phyloP scores from a whole-genome alignment of 2,797 vertebrate genomes.

The Eulemur mongoz region DNA sequence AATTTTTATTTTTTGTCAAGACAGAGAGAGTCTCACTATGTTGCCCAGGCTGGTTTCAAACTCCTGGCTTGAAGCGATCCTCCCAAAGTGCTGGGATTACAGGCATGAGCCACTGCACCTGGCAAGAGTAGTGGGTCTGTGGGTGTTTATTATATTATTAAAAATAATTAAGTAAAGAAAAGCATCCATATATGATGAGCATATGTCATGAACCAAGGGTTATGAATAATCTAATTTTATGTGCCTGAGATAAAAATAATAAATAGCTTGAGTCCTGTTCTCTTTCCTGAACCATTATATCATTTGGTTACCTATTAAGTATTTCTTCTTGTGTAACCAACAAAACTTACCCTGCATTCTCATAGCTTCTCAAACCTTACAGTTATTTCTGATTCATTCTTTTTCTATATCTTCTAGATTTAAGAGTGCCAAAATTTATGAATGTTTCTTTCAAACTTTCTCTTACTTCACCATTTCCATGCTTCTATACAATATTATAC shows the following conservation, averaged over 20 bases:
- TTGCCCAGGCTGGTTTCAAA: not conserved
- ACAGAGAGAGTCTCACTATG: too few relatives aligned
- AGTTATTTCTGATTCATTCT: not conserved
- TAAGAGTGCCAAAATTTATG: not conserved
- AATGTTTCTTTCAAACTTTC: not conserved
- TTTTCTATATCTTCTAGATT: not conserved
- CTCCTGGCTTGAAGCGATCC: too few relatives aligned
- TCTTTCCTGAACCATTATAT: not conserved
- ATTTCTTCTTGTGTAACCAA: conserved; percentile 25
- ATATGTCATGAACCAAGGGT: not conserved
- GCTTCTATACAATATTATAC: not conserved
- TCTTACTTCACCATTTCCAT: conserved; percentile 24
- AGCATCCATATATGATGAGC: not conserved
- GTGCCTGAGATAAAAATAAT: conserved; percentile 24
- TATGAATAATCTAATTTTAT: not conserved
- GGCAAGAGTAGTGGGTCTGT: not conserved
- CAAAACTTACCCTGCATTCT: not conserved
- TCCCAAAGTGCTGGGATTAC: too few relatives aligned
- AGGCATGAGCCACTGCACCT: too few relatives aligned
- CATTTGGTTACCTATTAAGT: not conserved
- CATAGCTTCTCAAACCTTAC: not conserved
- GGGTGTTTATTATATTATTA: not conserved
- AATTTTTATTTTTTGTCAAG: too few relatives aligned
- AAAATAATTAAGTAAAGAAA: not conserved
- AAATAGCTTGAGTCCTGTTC: not conserved